phyloP scores from a whole-genome alignment of 2,113 vertebrate species.

The Periophthalmus modestus region DNA sequence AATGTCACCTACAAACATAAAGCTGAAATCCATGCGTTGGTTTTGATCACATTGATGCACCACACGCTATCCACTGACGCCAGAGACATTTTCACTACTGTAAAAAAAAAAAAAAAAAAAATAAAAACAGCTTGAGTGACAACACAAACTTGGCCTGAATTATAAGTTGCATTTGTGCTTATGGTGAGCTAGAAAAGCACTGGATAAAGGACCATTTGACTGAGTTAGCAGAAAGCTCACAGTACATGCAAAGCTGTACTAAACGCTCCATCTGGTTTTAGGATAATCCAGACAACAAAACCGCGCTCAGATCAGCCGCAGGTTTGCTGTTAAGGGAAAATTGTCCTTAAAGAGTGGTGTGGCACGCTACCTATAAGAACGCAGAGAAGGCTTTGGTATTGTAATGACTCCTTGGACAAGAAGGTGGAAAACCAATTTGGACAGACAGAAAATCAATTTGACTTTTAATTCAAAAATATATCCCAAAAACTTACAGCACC shows the following conservation, averaged over 20 bases:
- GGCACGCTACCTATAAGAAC: not conserved
- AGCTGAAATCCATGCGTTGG: not conserved
- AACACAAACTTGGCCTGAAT: not conserved
- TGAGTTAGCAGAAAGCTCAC: slow-evolving; percentile 1
- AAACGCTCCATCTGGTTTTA: slow-evolving; percentile 9
- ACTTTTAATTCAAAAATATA: not conserved
- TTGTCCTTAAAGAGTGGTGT: not conserved
- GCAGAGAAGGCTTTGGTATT: not conserved
- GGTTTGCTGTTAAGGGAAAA: slow-evolving; percentile 8
- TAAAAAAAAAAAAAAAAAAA: no score
- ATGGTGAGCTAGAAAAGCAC: not conserved
- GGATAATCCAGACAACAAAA: slow-evolving; percentile 11
- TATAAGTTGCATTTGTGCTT: not conserved
- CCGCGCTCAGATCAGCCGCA: not conserved
- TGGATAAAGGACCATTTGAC: slow-evolving; percentile 1
- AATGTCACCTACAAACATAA: no score
- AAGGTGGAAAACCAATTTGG: not conserved
- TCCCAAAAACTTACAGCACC: no score
- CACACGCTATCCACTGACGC: not conserved
- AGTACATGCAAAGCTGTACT: not conserved
- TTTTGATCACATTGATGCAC: not conserved
- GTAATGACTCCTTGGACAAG: not conserved
- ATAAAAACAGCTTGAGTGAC: no score
- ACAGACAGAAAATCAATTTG: not conserved
- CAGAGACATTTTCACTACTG: not conserved